phyloP scores from a whole-genome alignment of 1,140 invertebrate genomes.

The Parapsyche elsis region DNA sequence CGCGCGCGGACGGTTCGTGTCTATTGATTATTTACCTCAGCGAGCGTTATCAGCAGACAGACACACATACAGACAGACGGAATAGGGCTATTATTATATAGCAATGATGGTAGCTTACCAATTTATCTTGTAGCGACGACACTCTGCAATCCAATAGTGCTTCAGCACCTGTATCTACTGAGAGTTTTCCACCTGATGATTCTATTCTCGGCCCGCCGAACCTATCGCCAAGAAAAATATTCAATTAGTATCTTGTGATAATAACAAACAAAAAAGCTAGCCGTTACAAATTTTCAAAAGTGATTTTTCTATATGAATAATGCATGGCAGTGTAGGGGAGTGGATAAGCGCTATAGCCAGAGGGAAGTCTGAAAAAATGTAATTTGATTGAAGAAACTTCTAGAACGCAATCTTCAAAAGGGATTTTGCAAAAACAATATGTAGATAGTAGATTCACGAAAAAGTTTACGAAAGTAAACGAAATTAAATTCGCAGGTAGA shows the following conservation, averaged over 20 bases:
- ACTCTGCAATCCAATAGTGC: slow-evolving; percentile 50
- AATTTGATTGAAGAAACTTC: slow-evolving; percentile 25
- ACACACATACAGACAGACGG: too few relatives aligned
- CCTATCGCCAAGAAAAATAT: slow-evolving; percentile 27
- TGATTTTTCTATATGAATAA: slow-evolving; percentile 11
- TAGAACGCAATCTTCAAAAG: slow-evolving; percentile 1
- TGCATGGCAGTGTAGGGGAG: not conserved
- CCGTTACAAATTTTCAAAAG: not conserved
- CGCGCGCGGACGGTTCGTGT: too few relatives aligned
- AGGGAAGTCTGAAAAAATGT: not conserved
- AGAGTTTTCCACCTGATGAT: slow-evolving; percentile 38
- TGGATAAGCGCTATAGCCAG: not conserved
- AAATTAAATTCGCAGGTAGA: slow-evolving; percentile 4
- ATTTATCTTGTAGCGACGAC: slow-evolving; percentile 49
- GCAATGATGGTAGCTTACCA: slow-evolving; percentile 42
- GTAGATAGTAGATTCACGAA: not conserved
- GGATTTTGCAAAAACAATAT: slow-evolving; percentile 19
- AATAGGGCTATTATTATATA: too few relatives aligned
- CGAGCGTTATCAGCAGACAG: too few relatives aligned
- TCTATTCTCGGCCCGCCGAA: slow-evolving; percentile 53
- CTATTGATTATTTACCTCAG: too few relatives aligned
- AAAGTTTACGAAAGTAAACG: too few relatives aligned
- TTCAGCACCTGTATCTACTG: slow-evolving; percentile 49
- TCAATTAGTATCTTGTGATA: not conserved
- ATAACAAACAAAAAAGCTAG: not conserved